Conservation (phyloP, 2,113 vertebrate species). For the Panthera tigris region DNA sequence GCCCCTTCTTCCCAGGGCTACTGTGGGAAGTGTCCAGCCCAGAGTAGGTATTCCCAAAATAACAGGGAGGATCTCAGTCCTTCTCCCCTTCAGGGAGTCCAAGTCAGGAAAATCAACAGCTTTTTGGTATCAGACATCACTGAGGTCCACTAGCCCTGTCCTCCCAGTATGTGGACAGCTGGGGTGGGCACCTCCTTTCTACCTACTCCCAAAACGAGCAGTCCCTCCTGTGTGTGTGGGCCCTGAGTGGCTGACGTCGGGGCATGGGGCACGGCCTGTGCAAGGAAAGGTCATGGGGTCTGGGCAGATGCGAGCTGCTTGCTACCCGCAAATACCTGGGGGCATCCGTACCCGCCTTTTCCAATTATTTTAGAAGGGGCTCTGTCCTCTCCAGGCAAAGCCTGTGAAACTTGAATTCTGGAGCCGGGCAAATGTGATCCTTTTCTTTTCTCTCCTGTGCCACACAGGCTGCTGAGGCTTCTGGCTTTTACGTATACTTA, state of each 20-base stretch:
- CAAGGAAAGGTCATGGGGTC: background rate
- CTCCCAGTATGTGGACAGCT: background rate
- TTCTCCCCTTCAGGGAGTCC: background rate
- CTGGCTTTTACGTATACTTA: background rate
- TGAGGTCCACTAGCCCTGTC: background rate
- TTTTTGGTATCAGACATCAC: background rate
- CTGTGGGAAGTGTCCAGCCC: background rate
- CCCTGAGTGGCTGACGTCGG: background rate
- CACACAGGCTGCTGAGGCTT: background rate
- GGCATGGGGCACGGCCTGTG: background rate
- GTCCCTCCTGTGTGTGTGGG: background rate
- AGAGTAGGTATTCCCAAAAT: background rate
- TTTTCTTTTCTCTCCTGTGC: background rate
- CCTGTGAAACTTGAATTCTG: no score
- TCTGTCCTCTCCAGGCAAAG: background rate
- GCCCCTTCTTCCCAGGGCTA: background rate
- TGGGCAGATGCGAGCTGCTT: background rate
- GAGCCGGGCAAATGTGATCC: background rate
- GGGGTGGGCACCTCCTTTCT: background rate
- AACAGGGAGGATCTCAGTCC: background rate
- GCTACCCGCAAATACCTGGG: background rate
- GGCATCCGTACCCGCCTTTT: background rate
- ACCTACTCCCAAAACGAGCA: background rate
- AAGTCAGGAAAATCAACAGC: background rate
- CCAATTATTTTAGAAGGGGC: background rate